Conservation (phyloP, 2,888 invertebrate species). For the Unio pictorum region DNA sequence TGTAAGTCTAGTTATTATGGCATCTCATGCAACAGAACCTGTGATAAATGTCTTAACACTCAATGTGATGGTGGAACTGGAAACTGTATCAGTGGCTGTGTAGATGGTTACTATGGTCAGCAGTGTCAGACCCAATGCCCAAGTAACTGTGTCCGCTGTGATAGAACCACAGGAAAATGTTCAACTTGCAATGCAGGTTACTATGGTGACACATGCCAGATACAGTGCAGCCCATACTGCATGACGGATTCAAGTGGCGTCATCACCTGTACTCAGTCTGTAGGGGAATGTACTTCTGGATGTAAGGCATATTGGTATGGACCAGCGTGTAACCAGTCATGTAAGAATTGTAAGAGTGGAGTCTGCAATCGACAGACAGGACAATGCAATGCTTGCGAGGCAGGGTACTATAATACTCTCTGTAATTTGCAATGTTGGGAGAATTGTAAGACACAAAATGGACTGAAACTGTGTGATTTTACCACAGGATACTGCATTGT, state of each 20-base stretch:
- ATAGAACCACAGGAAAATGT: conserved; percentile 18
- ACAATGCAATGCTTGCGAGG: conserved; percentile 14
- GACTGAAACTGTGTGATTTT: too few relatives aligned
- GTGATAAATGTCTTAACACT: conserved; percentile 16
- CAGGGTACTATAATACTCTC: conserved; percentile 9
- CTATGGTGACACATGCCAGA: conserved; percentile 18
- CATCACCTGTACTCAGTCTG: conserved; percentile 14
- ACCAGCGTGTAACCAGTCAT: too few relatives aligned
- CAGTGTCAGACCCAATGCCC: conserved; percentile 16
- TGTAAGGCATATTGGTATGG: too few relatives aligned
- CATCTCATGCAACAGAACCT: conserved; percentile 13
- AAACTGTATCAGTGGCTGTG: conserved; percentile 11
- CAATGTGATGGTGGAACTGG: conserved; percentile 16
- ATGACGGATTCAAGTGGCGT: not conserved
- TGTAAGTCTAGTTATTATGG: conserved; percentile 11
- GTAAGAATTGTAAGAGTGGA: conserved; percentile 7
- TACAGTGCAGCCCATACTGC: conserved; percentile 22
- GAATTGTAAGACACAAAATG: too few relatives aligned
- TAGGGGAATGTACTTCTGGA: conserved; percentile 8
- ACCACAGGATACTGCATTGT: conserved; percentile 10
- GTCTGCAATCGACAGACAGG: conserved; percentile 20
- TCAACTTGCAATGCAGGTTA: conserved; percentile 15
- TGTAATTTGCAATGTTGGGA: too few relatives aligned
- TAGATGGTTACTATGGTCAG: conserved; percentile 14
- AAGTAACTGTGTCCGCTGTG: conserved; percentile 18